Percentiles rank a stretch among this genome's conserved stretches.
Evolutionary conservation across 2,113 vertebrate species (phyloP).

Genomic region (Anarhynchus alexandrinus): DNA sequence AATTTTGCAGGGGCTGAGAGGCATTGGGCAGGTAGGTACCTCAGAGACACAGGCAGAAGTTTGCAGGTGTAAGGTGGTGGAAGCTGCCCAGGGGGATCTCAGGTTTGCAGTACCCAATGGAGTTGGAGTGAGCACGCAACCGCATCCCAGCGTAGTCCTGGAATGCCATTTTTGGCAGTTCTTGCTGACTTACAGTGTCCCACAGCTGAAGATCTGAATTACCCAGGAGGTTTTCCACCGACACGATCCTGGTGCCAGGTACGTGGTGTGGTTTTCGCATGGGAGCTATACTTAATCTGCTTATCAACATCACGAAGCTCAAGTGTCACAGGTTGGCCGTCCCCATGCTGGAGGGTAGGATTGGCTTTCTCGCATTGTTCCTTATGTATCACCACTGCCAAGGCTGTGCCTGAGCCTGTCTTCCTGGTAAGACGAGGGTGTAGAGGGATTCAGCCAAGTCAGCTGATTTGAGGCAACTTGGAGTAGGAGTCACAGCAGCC

Average conservation of each 20-base stretch:
- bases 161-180: neutral
- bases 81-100: neutral
- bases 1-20: neutral
- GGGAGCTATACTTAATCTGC: neutral
- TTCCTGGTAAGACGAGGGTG: neutral
- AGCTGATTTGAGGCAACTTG: neutral
- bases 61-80: neutral
- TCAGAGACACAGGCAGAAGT: neutral
- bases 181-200: neutral
- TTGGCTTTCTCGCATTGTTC: neutral
- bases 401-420: neutral
- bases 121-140: rapidly evolving
- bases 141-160: neutral
- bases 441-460: neutral
- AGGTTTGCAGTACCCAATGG: neutral
- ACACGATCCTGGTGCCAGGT: neutral
- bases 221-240: neutral
- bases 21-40: neutral
- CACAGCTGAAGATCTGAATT: neutral
- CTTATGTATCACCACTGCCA: neutral
- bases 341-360: neutral
- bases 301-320: neutral
- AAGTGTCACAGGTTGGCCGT: neutral
- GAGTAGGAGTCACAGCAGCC: neutral
- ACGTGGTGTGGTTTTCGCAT: neutral